Base-by-base conservation (phyloP, 2,113 vertebrate species). In the Oryzias curvinotus region DNA sequence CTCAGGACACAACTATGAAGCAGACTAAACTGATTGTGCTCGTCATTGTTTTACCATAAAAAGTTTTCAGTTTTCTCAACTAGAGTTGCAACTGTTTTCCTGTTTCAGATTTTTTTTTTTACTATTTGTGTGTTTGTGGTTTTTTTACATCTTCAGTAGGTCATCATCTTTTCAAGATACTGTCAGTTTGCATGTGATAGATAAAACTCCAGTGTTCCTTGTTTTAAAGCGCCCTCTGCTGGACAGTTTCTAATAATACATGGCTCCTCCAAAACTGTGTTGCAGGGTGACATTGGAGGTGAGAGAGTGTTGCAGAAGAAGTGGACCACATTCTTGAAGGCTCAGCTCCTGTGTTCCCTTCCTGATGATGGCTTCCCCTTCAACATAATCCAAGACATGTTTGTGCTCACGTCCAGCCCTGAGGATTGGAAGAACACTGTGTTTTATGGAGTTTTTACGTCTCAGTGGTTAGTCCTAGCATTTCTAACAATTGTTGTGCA, bases 291-390 rank as follows among this genome's bases (percentile, higher is more conserved):
- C 56, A 77, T 94, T 63, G 97, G 97, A 0, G 97, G 97, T 0
- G 96, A 97, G 86, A 93, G 96, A 0, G 96, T 99, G 14, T 87
- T 99, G 70, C 97, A 99, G 93, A 95, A 95, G 86, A 95, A 95
- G 21, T 98, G 96, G 96, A 98, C 97, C 0, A 97, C 96, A 1
- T 99, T 99, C 86, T 90, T 98, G 53, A 98, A 98, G 85, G 96
- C 96, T 0, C 96, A 97, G 76, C 93, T 99, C 50, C 80, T 97
- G 51, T 99, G 97, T 77, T 93, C 94, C 0, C 89, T 95, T 63
- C 94, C 95, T 0, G 94, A 94, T 1, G 97, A 98, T 0, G 95
- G 96, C 17, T 99, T 98, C 84, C 96, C 96, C 6, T 98, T 98
- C 87, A 99, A 98, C 51, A 93, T 98, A 61, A 94, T 99, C 71